These are phyloP conservation scores for Trochalopteron elliotii DNA, from an alignment of 2,113 vertebrate genomes.

Conservation along the genomic window DNA sequence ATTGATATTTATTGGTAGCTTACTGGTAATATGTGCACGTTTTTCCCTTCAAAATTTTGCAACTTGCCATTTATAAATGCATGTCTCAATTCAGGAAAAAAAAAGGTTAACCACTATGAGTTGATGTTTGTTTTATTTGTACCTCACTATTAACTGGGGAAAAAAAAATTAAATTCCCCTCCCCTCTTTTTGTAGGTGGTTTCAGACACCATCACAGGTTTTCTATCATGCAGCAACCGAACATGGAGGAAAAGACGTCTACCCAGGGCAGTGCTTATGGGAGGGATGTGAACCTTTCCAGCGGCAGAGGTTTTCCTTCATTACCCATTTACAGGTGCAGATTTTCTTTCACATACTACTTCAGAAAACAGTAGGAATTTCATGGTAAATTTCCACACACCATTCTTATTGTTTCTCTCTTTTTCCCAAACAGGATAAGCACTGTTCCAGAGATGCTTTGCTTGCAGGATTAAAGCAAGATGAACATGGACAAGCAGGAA, in stretches of 20 bases:
- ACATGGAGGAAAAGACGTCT: constrained; percentile 92
- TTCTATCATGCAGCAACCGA: constrained; percentile 97
- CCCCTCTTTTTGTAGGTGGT: constrained; percentile 83
- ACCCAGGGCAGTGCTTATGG: constrained; percentile 94
- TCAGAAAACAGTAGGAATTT: background rate
- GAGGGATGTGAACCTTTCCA: constrained; percentile 97
- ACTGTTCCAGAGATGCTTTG: constrained; percentile 97
- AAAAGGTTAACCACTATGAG: background rate
- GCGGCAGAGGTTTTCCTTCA: constrained; percentile 96
- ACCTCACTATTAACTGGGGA: background rate
- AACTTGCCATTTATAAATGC: background rate
- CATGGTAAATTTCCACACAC: background rate
- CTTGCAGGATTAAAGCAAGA: constrained; percentile 94
- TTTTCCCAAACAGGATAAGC: constrained; percentile 87
- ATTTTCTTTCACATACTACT: background rate
- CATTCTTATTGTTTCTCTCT: background rate
- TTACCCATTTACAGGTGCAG: constrained; percentile 94
- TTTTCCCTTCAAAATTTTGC: background rate
- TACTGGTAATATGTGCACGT: background rate
- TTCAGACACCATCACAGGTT: constrained; percentile 96
- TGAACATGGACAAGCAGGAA: constrained; percentile 89
- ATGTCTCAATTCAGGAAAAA: background rate
- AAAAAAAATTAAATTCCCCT: background rate
- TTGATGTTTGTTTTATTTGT: background rate
- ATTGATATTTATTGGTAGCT: background rate